phyloP scores from a whole-genome alignment of 2,797 vertebrate genomes.

The Lycodopsis pacificus region DNA sequence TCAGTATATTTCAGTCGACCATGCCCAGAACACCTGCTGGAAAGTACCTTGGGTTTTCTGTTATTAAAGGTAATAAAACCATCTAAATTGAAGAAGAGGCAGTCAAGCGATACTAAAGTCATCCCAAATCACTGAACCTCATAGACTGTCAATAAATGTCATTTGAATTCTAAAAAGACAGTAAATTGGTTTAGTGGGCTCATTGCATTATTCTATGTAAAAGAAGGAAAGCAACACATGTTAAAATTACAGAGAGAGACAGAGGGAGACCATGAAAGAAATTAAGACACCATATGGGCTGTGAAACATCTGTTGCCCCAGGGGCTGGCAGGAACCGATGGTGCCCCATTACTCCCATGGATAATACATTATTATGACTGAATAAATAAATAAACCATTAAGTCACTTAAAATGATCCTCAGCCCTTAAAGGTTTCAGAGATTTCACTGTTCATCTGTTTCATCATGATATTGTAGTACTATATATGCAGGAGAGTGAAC shows the following conservation, averaged over 20 bases:
- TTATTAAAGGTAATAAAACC: conserved; percentile 19
- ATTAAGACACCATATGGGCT: conserved; percentile 78
- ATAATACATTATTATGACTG: conserved; percentile 84
- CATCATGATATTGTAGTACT: conserved; percentile 30
- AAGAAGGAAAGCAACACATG: conserved; percentile 63
- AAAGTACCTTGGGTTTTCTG: conserved; percentile 15
- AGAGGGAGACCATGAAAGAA: conserved; percentile 52
- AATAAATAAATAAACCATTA: conserved; percentile 84
- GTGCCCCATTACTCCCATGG: conserved; percentile 75
- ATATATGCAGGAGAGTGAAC: conserved; percentile 4
- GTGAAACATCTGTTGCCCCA: conserved; percentile 83
- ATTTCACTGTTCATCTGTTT: conserved; percentile 56
- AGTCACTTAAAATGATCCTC: conserved; percentile 76
- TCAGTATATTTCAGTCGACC: background rate
- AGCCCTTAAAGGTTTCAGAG: conserved; percentile 63
- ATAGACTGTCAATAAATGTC: conserved; percentile 23
- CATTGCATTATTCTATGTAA: conserved; percentile 47
- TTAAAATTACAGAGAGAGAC: conserved; percentile 51
- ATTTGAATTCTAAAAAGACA: conserved; percentile 39
- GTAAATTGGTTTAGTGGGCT: conserved; percentile 42
- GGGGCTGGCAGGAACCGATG: conserved; percentile 74
- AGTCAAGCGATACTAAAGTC: conserved; percentile 10
- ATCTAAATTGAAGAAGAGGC: conserved; percentile 33
- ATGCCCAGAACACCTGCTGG: background rate
- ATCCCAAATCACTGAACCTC: conserved; percentile 45